phyloP scores from a whole-genome alignment of 2,797 vertebrate species.

The Falco berigora region DNA sequence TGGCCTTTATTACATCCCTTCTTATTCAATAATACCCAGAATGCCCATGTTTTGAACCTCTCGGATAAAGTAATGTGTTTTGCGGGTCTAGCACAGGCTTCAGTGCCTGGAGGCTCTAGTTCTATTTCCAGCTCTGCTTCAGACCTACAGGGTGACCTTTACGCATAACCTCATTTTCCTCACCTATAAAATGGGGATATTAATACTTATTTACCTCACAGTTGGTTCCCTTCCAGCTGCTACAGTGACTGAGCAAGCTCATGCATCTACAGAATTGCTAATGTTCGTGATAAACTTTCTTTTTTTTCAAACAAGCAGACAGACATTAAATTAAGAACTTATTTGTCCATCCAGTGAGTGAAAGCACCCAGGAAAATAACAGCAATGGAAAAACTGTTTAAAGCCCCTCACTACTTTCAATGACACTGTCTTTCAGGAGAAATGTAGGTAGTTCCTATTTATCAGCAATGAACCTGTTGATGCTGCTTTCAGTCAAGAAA shows the following conservation, averaged over 20 bases:
- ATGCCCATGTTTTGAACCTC: background rate
- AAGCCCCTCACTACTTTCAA: background rate
- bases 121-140: slow-evolving; percentile 54
- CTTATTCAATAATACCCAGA: background rate
- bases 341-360: background rate
- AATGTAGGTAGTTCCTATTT: background rate
- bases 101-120: slow-evolving; percentile 32
- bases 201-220: slow-evolving; percentile 59
- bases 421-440: background rate
- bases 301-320: background rate
- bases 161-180: slow-evolving; percentile 29
- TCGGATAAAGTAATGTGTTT: background rate
- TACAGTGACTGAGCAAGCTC: slow-evolving; percentile 24
- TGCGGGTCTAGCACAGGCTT: slow-evolving; percentile 8
- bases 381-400: background rate
- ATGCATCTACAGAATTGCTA: slow-evolving; percentile 21
- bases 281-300: background rate
- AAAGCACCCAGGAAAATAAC: background rate
- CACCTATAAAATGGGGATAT: slow-evolving; percentile 38
- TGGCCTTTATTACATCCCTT: background rate
- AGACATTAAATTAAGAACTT: background rate
- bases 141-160: slow-evolving; percentile 46
- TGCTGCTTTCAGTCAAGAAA: background rate
- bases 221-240: slow-evolving; percentile 57
- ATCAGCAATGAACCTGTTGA: background rate